Evolutionary conservation across 2,888 invertebrate species (phyloP), one percentile per base, ranked within the genome.

Genomic region (Temnothorax ravouxi): DNA sequence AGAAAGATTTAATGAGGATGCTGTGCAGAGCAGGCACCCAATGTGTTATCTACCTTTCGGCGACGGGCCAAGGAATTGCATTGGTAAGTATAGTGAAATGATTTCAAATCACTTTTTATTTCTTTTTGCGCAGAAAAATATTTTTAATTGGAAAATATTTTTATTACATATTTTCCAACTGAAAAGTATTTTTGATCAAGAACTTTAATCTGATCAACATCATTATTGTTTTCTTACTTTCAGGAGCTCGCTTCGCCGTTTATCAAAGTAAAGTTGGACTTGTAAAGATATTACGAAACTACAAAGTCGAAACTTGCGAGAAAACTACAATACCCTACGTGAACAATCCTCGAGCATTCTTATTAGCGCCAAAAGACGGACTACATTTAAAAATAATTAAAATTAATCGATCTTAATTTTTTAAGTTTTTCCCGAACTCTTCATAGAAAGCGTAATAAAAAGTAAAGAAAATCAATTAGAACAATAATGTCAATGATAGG

Each of bases 51-150:
- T 61, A 29, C 91, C 92, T 15, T 91, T 92, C 77, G 91, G 93
- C 11, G 88, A 90, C 75, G 93, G 92, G n/a, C 90, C 91, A 15
- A 87, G 92, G 62, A 91, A 93, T 75, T 92, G 92, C 50, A 90
- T 92, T 62, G 92, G 92, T n/a, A n/a, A n/a, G n/a, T 92, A 89
- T n/a, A 21, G 15, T 67, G 67, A 87, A 84, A 89, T 72, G 34
- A 47, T 18, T 62, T 50, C 2, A 34, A 34, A 75, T 13, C 3
- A 6, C 11, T 56, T 41, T 21, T 21, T 5, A 56, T 18, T 29
- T 21, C 5, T n/a, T 9, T 3, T 4, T 3, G 25, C 2, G 8
- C 0, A 15, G 3, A n/a, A 25, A 47, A n/a, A 15, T 4, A 50
- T 18, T 41, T 47, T 25, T 3, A 34, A 25, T 18, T n/a, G 1